Conservation (phyloP, 1,140 invertebrate species). For the Drosophila biarmipes region DNA sequence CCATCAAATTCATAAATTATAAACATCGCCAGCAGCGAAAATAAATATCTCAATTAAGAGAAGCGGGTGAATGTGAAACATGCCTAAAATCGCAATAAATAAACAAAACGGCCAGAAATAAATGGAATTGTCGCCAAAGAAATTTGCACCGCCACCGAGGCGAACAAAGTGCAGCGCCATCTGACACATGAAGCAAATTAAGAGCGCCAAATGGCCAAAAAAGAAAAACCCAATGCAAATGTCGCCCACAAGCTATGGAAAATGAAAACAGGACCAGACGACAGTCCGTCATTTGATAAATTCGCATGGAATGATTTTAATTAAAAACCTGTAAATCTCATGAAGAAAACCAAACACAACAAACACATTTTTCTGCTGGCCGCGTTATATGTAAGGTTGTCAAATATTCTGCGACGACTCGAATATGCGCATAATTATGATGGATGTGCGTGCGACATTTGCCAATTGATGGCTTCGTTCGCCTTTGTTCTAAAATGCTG, state of each 20-base stretch:
- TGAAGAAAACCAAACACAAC: conserved; percentile 32
- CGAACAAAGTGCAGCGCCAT: conserved; percentile 70
- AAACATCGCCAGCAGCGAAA: conserved; percentile 47
- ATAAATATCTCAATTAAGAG: conserved; percentile 73
- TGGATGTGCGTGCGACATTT: conserved; percentile 70
- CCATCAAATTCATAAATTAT: conserved; percentile 72
- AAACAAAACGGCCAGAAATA: conserved; percentile 58
- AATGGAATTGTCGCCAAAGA: conserved; percentile 39
- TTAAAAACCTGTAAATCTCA: conserved; percentile 80
- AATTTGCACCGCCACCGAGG: conserved; percentile 43
- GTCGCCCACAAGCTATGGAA: conserved; percentile 10
- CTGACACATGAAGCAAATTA: conserved; percentile 73
- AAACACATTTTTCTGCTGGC: conserved; percentile 24
- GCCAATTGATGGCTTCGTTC: conserved; percentile 63
- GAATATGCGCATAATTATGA: conserved; percentile 67
- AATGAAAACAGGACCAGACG: conserved; percentile 8
- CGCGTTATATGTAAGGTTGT: conserved; percentile 71
- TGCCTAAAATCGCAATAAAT: conserved; percentile 73
- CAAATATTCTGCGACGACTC: conserved; percentile 37
- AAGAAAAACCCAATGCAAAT: conserved; percentile 12
- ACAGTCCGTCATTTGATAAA: conserved; percentile 60
- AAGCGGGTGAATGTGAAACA: conserved; percentile 64
- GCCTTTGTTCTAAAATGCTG: conserved; percentile 28
- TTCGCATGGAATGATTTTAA: conserved; percentile 75
- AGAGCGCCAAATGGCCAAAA: conserved; percentile 41